phyloP scores from a whole-genome alignment of 2,797 vertebrate species.

The Clarias fuscus region DNA sequence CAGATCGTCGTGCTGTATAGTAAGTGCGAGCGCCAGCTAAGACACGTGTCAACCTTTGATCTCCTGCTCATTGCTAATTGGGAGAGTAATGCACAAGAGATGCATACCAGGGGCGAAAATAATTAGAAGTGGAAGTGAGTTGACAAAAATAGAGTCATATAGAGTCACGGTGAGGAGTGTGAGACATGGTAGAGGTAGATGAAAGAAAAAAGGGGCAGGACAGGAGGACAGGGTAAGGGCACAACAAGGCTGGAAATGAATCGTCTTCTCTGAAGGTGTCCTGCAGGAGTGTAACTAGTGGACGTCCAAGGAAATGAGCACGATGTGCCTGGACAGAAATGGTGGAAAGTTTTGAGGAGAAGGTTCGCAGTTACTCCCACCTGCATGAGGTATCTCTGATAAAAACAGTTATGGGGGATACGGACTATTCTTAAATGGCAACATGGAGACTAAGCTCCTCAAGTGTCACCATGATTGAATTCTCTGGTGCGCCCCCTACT shows the following conservation, averaged over 20 bases:
- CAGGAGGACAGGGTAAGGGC: constrained; percentile 7
- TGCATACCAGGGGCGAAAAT: constrained; percentile 26
- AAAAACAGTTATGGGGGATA: too few species aligned
- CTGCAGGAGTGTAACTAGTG: neutral
- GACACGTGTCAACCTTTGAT: constrained; percentile 37
- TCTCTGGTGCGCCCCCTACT: too few species aligned
- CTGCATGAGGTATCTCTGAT: too few species aligned
- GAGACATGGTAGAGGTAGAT: constrained; percentile 9
- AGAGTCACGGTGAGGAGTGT: constrained; percentile 18
- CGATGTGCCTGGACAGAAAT: too few species aligned
- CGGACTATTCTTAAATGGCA: too few species aligned
- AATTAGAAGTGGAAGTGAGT: constrained; percentile 40
- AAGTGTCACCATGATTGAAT: too few species aligned
- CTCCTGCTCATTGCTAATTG: constrained; percentile 10
- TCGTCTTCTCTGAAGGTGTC: neutral
- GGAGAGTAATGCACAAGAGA: constrained; percentile 11
- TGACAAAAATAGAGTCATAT: constrained; percentile 23
- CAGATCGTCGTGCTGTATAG: neutral
- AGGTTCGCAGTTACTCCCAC: too few species aligned
- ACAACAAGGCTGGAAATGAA: neutral
- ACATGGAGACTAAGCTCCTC: too few species aligned
- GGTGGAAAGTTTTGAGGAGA: too few species aligned
- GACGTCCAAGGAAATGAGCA: too few species aligned
- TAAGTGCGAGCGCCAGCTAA: constrained; percentile 34
- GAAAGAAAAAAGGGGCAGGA: neutral